Evolutionary conservation across 2,113 vertebrate genomes (phyloP).

Genomic region (Barbus barbus): DNA sequence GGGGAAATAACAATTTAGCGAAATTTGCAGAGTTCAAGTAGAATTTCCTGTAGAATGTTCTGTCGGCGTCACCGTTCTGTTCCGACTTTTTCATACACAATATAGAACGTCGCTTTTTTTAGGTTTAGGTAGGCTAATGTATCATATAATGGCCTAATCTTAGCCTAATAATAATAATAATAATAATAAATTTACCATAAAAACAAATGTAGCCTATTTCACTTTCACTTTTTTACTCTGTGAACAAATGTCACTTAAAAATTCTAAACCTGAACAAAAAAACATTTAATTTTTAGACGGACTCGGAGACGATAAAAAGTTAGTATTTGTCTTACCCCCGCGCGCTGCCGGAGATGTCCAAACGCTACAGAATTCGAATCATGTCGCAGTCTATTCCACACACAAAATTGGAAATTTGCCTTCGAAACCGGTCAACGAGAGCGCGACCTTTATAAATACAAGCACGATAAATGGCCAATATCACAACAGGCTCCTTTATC

Average conservation of each 20-base stretch:
- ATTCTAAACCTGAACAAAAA: not conserved
- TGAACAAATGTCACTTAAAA: not conserved
- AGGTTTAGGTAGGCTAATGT: not conserved
- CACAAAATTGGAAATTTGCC: not conserved
- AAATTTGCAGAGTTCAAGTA: not conserved
- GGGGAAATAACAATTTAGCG: not conserved
- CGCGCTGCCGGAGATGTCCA: slow-evolving; percentile 38
- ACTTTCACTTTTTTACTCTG: not conserved
- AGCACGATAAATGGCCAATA: not conserved
- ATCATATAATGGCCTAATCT: too few species aligned
- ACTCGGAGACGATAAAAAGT: not conserved
- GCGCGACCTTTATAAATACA: not conserved
- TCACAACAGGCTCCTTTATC: not conserved
- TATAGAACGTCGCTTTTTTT: not conserved
- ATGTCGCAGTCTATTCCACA: slow-evolving; percentile 41
- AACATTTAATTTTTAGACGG: not conserved
- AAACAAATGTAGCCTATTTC: not conserved
- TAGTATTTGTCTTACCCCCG: slow-evolving; percentile 50
- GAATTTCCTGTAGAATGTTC: not conserved
- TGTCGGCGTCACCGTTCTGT: not conserved
- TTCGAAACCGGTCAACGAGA: not conserved
- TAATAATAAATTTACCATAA: not conserved
- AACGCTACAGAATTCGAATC: slow-evolving; percentile 44
- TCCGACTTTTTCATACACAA: not conserved
- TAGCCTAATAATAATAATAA: not conserved